Base-by-base conservation (phyloP, 2,113 vertebrate genomes). In the Larimichthys crocea region DNA sequence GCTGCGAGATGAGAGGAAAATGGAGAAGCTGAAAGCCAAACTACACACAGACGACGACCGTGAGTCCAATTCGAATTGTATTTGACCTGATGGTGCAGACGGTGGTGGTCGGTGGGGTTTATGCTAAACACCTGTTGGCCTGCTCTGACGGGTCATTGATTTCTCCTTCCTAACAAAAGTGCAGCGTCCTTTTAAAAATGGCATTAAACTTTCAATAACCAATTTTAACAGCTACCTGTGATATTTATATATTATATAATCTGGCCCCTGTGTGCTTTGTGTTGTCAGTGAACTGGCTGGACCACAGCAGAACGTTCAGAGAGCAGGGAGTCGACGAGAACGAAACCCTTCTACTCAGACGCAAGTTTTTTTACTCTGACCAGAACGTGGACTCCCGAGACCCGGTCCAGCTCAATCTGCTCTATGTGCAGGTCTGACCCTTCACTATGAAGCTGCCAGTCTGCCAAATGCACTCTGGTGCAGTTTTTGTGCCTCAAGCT, bases 331-430 rank as follows among this genome's bases (percentile, higher is more conserved):
- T 99, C 0, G 98, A 99, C 22, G 98, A 99, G 78, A 99, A 94
- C 0, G 98, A 99, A 88, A 99, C 96, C 0, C 92, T 99, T 1
- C 93, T 99, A 55, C 94, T 99, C 42, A 94, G 98, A 57, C 94
- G 98, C 0, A 99, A 99, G 92, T 99, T 99, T 93, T 99, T 99
- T 91, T 99, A 99, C 89, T 99, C 98, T 0, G 98, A 99, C 90
- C 98, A 99, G 94, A 99, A 99, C 0, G 98, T 99, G n/a, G 98
- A 99, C 88, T 99, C 98, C 0, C 93, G 98, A 76, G 98, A 99
- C 90, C 98, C 98, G 0, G 98, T 99, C 77, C 98, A 99, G 83
- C 96, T 99, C 77, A 99, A 99, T 88, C 93, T 99, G 85, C 98
- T 99, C 42, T 99, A 99, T 49, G 98, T 99, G 20, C 98, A 99